phyloP scores from a whole-genome alignment of 2,113 vertebrate species.

The Myiopsitta monachus region DNA sequence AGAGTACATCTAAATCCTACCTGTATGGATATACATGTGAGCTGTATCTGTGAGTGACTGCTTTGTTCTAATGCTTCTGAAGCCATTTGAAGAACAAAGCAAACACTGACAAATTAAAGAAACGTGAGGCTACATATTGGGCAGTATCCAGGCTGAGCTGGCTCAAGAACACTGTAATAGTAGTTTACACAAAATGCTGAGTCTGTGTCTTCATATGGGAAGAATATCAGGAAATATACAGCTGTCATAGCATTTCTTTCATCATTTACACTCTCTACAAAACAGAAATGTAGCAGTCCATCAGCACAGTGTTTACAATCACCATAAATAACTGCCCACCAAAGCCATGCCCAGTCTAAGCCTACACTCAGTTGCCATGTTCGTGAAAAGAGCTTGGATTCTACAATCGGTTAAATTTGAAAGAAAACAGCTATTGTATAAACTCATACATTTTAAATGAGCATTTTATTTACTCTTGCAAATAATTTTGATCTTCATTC shows the following conservation, averaged over 20 bases:
- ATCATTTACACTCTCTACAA: neutral
- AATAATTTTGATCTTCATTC: conserved; percentile 18
- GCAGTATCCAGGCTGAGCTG: neutral
- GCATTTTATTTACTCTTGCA: neutral
- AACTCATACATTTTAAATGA: neutral
- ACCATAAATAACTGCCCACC: rapidly evolving
- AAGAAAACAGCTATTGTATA: neutral
- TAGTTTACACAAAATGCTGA: neutral
- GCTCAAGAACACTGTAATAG: neutral
- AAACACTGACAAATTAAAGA: neutral
- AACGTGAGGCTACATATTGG: neutral
- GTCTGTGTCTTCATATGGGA: neutral
- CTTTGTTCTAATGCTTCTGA: neutral
- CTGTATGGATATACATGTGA: neutral
- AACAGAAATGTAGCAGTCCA: neutral
- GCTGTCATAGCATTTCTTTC: neutral
- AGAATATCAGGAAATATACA: neutral
- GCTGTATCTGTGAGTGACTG: neutral
- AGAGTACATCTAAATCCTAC: neutral
- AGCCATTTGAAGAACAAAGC: neutral
- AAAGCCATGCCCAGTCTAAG: neutral
- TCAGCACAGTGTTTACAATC: neutral
- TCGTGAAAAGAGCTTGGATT: neutral
- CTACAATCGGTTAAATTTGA: neutral
- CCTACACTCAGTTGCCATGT: neutral